Evolutionary conservation across 2,797 vertebrate species (phyloP), one percentile per base, ranked within the genome.

Genomic region (Decapterus maruadsi): DNA sequence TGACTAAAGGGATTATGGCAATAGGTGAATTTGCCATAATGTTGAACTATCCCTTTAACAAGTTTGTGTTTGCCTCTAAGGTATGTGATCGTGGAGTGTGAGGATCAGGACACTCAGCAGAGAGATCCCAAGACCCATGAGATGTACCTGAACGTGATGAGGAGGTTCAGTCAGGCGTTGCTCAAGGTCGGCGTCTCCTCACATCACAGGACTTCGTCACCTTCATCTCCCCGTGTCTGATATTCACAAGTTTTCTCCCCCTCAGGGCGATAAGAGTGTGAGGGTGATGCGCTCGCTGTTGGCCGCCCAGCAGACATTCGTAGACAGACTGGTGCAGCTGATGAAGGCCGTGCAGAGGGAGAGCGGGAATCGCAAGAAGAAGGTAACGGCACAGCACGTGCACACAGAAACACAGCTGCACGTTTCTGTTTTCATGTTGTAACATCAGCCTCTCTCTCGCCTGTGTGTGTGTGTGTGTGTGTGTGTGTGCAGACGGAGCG

Each of bases 291-390:
- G 98, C 3, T 99, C 98, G 0, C 94, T 99, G 71, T 77, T 99
- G 86, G 98, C 98, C 0, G 94, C 98, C 22, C 98, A 99, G 91
- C 98, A 99, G 92, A 99, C 98, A 0, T 99, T 99, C 85, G 98
- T 99, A 2, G 97, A 99, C 91, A 89, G 97, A 9, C 93, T 99
- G 79, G 98, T 99, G 84, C 97, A 98, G 81, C 95, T 99, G 66
- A 99, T 99, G 98, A 99, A 99, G 76, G 98, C 98, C 0, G 98
- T 99, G 72, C 98, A 99, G 81, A 94, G 98, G 75, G 98, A 99
- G 92, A 99, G 98, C 6, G 98, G 98, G 6, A 99, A 99, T 83
- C 97, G 98, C 64, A 99, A 98, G 89, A 99, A 99, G 87, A 99
- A 99, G 97, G 98, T 99, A 84, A 51, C 1, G 7, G 34, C 7